Evolutionary conservation across 2,797 vertebrate genomes (phyloP).

Genomic region (Alca torda): DNA sequence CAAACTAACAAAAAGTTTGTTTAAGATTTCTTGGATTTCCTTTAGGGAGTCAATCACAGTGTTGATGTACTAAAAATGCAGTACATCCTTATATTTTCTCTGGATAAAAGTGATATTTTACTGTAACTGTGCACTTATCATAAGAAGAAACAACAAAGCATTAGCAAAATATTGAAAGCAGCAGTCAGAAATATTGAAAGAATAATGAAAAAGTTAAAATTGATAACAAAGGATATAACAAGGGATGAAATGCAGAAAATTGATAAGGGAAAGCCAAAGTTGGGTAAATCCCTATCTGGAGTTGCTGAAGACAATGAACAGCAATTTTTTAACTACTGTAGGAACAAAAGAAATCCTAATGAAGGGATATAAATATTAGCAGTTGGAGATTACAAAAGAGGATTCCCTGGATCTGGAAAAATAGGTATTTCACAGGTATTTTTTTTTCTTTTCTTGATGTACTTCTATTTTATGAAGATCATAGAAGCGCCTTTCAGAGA

Average conservation of each 20-base stretch:
- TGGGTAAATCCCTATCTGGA: neutral
- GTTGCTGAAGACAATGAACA: neutral
- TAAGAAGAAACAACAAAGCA: neutral
- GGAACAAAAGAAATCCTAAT: neutral
- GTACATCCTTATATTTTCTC: neutral
- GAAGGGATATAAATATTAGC: neutral
- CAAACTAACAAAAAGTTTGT: neutral
- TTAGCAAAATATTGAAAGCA: neutral
- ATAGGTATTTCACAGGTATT: neutral
- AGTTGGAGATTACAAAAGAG: neutral
- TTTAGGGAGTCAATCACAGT: neutral
- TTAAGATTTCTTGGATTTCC: neutral
- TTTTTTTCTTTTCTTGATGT: neutral
- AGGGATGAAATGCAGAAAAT: neutral
- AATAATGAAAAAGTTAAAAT: neutral
- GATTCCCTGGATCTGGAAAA: neutral
- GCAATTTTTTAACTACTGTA: neutral
- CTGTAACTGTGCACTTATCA: neutral
- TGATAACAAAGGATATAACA: neutral
- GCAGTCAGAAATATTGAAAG: neutral
- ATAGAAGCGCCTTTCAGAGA: neutral
- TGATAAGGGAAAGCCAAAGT: neutral
- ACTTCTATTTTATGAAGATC: neutral
- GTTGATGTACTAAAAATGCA: neutral
- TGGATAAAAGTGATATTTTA: neutral